Conservation (phyloP, 2,888 invertebrate genomes). For the Eupeodes latifasciatus region DNA sequence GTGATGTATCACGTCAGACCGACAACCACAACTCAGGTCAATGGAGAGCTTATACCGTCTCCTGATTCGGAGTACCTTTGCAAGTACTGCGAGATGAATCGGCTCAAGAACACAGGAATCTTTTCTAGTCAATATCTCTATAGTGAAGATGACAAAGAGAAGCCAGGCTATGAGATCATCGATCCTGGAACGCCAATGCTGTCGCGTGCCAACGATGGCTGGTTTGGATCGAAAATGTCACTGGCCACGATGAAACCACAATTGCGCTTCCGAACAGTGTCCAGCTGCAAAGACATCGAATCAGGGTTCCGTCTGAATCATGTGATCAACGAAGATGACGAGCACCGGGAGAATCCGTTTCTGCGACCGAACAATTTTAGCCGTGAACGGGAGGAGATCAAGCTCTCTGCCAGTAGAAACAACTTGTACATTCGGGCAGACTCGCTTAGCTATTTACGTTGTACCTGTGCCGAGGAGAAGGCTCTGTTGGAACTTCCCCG, state of each 20-base stretch:
- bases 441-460: constrained; percentile 76
- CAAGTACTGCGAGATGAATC: constrained; percentile 80
- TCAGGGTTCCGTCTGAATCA: constrained; percentile 56
- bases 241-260: constrained; percentile 80
- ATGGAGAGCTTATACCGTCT: constrained; percentile 55
- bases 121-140: constrained; percentile 86
- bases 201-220: constrained; percentile 84
- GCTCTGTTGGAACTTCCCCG: constrained; percentile 78
- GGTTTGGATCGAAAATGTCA: constrained; percentile 81
- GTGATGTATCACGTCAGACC: constrained; percentile 88
- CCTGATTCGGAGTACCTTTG: constrained; percentile 78
- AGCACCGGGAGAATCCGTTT: constrained; percentile 77
- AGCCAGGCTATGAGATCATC: constrained; percentile 88
- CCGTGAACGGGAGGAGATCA: constrained; percentile 80
- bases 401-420: constrained; percentile 75
- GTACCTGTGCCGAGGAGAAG: constrained; percentile 80
- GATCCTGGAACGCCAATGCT: constrained; percentile 90
- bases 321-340: constrained; percentile 78
- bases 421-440: constrained; percentile 75
- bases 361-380: constrained; percentile 81
- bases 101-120: constrained; percentile 80
- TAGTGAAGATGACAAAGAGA: constrained; percentile 87
- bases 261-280: constrained; percentile 79
- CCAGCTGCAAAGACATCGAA: constrained; percentile 75
- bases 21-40: constrained; percentile 78